These are phyloP conservation scores for Ahaetulla prasina DNA, from an alignment of 2,113 vertebrate species.

Conservation along the genomic window DNA sequence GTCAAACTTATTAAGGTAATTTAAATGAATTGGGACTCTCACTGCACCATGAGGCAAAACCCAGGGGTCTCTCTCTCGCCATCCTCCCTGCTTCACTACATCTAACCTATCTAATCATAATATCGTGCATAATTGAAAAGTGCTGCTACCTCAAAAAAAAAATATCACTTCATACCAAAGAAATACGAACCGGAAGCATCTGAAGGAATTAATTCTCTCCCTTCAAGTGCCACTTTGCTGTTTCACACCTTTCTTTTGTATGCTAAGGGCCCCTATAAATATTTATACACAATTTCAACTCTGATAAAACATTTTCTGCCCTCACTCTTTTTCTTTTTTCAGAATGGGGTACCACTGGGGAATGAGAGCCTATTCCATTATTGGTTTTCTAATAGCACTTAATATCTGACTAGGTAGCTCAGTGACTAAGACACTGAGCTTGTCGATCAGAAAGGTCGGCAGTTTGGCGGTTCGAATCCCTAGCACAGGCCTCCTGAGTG, in stretches of 20 bases:
- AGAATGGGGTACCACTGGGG: not conserved
- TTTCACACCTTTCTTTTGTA: not conserved
- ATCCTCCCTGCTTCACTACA: not conserved
- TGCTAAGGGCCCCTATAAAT: not conserved
- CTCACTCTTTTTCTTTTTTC: not conserved
- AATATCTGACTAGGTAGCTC: too few relatives aligned
- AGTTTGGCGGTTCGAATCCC: too few relatives aligned
- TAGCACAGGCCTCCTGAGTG: too few relatives aligned
- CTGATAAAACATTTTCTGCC: not conserved
- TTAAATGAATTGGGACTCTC: slow-evolving; percentile 23
- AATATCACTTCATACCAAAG: not conserved
- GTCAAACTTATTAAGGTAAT: slow-evolving; percentile 24
- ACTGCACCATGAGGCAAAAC: not conserved
- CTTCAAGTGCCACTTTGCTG: not conserved
- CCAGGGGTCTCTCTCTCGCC: slow-evolving; percentile 1
- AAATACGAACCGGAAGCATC: not conserved
- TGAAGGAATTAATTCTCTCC: not conserved
- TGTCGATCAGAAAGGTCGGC: too few relatives aligned
- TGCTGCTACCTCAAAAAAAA: not conserved
- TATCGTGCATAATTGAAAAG: slow-evolving; percentile 1
- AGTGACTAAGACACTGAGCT: too few relatives aligned
- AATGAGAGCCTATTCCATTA: not conserved
- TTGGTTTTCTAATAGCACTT: not conserved
- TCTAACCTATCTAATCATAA: slow-evolving; percentile 20
- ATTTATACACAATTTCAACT: slow-evolving; percentile 1